Evolutionary conservation across 2,888 invertebrate species (phyloP), one percentile per base, ranked within the genome.

Genomic region (Tinea trinotella): DNA sequence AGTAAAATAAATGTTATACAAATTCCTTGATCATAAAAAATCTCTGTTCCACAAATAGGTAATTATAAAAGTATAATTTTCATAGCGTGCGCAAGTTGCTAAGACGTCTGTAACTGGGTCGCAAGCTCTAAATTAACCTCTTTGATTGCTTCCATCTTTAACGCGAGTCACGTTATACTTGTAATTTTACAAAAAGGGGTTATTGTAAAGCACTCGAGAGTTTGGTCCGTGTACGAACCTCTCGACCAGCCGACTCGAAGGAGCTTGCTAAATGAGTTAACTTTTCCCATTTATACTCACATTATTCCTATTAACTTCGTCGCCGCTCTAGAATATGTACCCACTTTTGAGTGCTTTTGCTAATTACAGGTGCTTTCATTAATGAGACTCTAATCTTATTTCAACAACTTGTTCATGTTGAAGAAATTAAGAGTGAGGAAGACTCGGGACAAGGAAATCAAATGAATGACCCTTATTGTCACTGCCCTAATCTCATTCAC

Each of bases 251-350:
- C 68, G 66, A 67, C 68, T 66, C 66, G 59, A 65, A 68, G 65
- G 65, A 68, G 71, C 65, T 64, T 34, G 61, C 68, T 67, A 76
- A 82, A 81, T 70, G 79, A 76, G 71, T 70, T 68, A 83, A 83
- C 74, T 83, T 83, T 80, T 67, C 74, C 74, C 81, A 83, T 82
- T 82, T 74, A 72, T 76, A 75, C 71, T 70, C 70, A 74, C 78
- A 76, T 80, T 80, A 79, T 74, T 74, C 74, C 75, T 71, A 78
- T 78, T 77, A 80, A 76, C 72, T 76, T 77, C 68, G 71, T 70
- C 69, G 68, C 56, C 56, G 54, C 52, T 52, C 34, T 60, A 62
- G 68, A 79, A 71, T 71, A 73, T 79, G 73, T 74, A 73, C 70
- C 71, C 68, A 67, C 67, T 73, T 71, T 70, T 67, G 67, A 71